Conservation (phyloP, 1,140 invertebrate species). For the Leptinotarsa lineolata region DNA sequence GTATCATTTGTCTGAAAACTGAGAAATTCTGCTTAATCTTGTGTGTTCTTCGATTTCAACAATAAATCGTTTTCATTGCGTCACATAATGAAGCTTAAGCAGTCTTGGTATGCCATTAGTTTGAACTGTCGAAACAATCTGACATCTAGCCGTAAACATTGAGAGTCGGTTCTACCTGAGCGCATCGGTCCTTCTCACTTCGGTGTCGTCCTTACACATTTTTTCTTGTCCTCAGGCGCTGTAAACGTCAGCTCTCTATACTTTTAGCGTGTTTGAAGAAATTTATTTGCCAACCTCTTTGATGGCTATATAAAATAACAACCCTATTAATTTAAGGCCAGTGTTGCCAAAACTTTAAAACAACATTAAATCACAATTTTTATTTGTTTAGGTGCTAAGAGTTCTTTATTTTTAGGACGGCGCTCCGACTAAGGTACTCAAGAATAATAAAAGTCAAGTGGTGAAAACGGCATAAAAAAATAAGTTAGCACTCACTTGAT, state of each 20-base stretch:
- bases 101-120: slow-evolving; percentile 21
- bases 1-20: too few relatives aligned
- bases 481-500: slow-evolving; percentile 9
- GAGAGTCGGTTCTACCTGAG: slow-evolving; percentile 32
- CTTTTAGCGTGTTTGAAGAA: slow-evolving; percentile 28
- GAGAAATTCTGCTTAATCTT: too few relatives aligned
- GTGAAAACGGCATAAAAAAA: slow-evolving; percentile 14
- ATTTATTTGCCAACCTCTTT: slow-evolving; percentile 35
- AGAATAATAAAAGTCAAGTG: slow-evolving; percentile 28
- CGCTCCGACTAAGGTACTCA: slow-evolving; percentile 9
- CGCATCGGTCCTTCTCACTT: slow-evolving; percentile 7
- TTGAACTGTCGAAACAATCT: slow-evolving; percentile 23
- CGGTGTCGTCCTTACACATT: slow-evolving; percentile 34
- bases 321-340: slow-evolving; percentile 28
- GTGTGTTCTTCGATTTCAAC: too few relatives aligned
- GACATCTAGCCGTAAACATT: slow-evolving; percentile 31
- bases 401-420: slow-evolving; percentile 25
- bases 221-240: slow-evolving; percentile 32
- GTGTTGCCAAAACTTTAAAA: slow-evolving; percentile 28
- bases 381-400: slow-evolving; percentile 20
- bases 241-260: slow-evolving; percentile 35
- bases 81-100: neutral
- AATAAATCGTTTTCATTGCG: neutral
- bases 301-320: slow-evolving; percentile 32
- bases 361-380: slow-evolving; percentile 15